phyloP scores from a whole-genome alignment of 2,113 vertebrate genomes.

The Diglossa brunneiventris region DNA sequence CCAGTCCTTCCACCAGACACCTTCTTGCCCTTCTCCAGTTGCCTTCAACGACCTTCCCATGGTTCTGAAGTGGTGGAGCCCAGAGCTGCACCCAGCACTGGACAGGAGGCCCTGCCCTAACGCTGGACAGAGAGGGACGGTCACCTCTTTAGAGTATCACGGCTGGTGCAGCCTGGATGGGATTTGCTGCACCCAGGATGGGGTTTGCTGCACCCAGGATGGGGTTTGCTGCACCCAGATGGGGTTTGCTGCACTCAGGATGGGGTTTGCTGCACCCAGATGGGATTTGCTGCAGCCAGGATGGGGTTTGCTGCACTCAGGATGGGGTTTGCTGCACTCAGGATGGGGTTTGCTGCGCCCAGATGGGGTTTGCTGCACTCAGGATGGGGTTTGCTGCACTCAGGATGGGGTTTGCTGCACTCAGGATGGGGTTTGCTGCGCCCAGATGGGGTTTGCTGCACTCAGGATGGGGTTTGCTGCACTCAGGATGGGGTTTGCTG shows the following conservation, averaged over 20 bases:
- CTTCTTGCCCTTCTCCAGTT: background rate
- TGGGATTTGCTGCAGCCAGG: no score
- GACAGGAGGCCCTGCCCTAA: background rate
- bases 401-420: background rate
- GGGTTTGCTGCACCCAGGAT: background rate
- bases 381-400: no score
- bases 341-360: no score
- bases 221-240: background rate
- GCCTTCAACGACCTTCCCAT: background rate
- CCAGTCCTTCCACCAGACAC: background rate
- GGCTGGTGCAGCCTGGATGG: background rate
- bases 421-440: background rate
- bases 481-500: background rate
- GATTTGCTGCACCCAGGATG: background rate
- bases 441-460: background rate
- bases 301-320: no score
- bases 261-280: no score
- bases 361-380: no score
- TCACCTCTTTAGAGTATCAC: background rate
- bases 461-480: no score
- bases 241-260: no score
- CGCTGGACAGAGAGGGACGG: accelerated
- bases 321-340: no score
- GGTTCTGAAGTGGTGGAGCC: background rate
- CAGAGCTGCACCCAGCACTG: background rate